A percentile compares a stretch with the other conserved stretches of the same genome.
phyloP scores from a whole-genome alignment of 92 coral and sea anemone genomes.

The Paramuricea clavata region DNA sequence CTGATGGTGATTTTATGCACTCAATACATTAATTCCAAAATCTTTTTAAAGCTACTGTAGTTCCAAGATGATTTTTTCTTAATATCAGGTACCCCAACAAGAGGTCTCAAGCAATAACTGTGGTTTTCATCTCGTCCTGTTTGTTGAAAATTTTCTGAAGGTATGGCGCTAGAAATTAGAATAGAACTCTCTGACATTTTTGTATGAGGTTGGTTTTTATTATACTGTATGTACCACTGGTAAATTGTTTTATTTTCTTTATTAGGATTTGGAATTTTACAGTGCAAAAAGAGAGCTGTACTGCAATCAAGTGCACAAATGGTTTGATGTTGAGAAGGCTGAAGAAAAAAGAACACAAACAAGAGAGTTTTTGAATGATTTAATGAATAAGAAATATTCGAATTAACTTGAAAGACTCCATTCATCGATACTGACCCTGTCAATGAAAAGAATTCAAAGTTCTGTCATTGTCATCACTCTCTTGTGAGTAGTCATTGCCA shows the following conservation, averaged over 20 bases:
- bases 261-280: constrained; percentile 65
- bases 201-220: not conserved
- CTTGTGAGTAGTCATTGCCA: not conserved
- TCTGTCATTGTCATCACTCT: not conserved
- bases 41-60: no score
- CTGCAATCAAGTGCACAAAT: constrained; percentile 63
- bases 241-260: not conserved
- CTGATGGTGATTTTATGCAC: no score
- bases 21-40: no score
- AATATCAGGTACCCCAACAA: constrained; percentile 20
- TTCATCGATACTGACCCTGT: no score
- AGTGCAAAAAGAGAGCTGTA: constrained; percentile 47
- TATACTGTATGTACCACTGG: not conserved
- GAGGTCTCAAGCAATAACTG: not conserved
- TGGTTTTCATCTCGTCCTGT: constrained; percentile 1
- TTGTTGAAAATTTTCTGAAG: not conserved
- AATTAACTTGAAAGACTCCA: not conserved
- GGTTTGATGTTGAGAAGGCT: constrained; percentile 62
- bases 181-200: no score
- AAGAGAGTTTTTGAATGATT: not conserved
- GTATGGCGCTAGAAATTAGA: no score
- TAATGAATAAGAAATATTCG: not conserved
- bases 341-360: constrained; percentile 57
- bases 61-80: no score
- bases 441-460: no score